These are phyloP conservation scores for Norana najaformis DNA, from an alignment of 2,888 invertebrate species.

Conservation along the genomic window DNA sequence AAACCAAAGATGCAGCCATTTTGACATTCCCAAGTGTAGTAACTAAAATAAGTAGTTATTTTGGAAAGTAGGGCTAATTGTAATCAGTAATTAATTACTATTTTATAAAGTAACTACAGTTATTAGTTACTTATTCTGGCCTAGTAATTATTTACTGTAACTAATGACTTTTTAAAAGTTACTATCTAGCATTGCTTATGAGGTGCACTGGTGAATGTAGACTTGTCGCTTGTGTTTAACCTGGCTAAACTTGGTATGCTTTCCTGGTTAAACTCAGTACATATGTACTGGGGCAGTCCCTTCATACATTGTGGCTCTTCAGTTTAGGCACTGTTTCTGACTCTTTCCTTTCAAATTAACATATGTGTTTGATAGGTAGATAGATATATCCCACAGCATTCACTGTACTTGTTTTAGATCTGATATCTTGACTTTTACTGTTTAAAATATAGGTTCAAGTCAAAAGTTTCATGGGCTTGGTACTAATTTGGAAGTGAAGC, in stretches of 20 bases:
- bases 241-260: background rate
- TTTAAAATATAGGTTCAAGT: background rate
- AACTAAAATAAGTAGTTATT: too few species aligned
- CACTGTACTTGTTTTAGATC: background rate
- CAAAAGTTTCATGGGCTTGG: background rate
- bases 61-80: too few species aligned
- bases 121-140: too few species aligned
- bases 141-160: too few species aligned
- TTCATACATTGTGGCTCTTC: background rate
- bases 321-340: background rate
- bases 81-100: too few species aligned
- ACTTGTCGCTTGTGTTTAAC: background rate
- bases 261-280: background rate
- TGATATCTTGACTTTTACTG: background rate
- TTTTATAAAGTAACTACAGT: too few species aligned
- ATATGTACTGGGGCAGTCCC: too few species aligned
- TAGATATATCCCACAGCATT: background rate
- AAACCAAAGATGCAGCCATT: too few species aligned
- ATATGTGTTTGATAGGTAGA: background rate
- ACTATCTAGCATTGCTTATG: too few species aligned
- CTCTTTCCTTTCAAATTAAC: background rate
- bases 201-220: background rate
- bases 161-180: too few species aligned
- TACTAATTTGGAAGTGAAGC: background rate
- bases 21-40: too few species aligned